Evolutionary conservation across 35 echinoderm and acorn worm species (phyloP).

Genomic region (Heliocidaris erythrogramma): DNA sequence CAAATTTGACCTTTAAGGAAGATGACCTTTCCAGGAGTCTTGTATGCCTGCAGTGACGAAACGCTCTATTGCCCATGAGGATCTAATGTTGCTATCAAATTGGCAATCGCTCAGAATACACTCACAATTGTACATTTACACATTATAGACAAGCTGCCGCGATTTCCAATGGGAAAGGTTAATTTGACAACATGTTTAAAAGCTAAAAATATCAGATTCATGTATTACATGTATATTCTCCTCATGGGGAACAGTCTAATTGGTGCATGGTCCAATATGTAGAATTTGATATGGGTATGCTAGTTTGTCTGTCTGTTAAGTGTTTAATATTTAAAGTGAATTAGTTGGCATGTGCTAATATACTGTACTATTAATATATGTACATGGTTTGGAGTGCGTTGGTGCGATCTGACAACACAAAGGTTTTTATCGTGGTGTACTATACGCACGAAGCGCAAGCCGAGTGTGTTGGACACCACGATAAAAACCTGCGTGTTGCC

Average conservation of each 20-base stretch:
- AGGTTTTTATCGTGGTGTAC: no score
- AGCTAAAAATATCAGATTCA: not conserved
- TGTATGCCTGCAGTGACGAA: not conserved
- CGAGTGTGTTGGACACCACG: no score
- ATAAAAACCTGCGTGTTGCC: no score
- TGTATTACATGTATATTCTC: not conserved
- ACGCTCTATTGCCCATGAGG: constrained; percentile 6
- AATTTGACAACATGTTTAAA: not conserved
- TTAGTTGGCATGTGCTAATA: not conserved
- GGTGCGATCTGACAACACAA: no score
- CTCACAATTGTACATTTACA: not conserved
- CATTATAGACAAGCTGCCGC: not conserved
- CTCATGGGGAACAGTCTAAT: not conserved
- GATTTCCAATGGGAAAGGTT: not conserved
- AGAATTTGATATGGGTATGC: not conserved
- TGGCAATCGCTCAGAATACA: not conserved
- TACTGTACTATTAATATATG: no score
- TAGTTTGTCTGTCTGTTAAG: not conserved
- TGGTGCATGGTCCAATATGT: not conserved
- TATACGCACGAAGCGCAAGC: no score
- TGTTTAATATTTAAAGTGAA: not conserved
- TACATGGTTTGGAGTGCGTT: no score
- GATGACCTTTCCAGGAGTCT: not conserved
- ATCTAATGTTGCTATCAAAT: constrained; percentile 18
- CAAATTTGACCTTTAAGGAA: not conserved